Evolutionary conservation across 2,888 invertebrate genomes (phyloP).

Genomic region (Griposia aprilina): DNA sequence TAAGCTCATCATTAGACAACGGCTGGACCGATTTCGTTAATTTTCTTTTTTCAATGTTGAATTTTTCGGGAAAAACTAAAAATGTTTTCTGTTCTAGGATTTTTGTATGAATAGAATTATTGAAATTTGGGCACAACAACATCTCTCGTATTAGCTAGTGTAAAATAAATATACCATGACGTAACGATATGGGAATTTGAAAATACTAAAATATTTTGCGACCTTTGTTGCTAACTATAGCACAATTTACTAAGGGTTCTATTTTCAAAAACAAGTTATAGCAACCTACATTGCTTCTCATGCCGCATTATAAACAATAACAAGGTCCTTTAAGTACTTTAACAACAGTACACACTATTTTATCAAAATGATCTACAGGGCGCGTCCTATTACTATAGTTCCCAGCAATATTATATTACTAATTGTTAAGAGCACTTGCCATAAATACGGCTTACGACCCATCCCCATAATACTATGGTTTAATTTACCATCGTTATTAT

Average conservation of each 20-base stretch:
- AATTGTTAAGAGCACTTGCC: conserved; percentile 64
- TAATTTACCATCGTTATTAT: conserved; percentile 60
- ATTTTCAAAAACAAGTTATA: background rate
- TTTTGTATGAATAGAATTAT: background rate
- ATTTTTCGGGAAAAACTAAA: too few species aligned
- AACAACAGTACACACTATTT: conserved; percentile 25
- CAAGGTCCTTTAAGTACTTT: background rate
- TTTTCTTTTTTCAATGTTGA: background rate
- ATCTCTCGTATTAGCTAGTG: background rate
- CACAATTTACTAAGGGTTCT: background rate
- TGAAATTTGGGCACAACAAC: background rate
- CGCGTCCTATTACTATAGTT: conserved; percentile 33
- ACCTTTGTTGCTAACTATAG: too few species aligned
- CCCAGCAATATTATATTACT: conserved; percentile 60
- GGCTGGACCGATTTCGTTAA: background rate
- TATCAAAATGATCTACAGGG: conserved; percentile 43
- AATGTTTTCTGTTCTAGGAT: background rate
- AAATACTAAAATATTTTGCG: background rate
- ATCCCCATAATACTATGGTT: conserved; percentile 49
- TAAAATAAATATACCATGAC: background rate
- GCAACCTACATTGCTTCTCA: background rate
- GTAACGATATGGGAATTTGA: background rate
- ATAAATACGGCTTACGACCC: conserved; percentile 62
- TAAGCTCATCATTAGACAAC: background rate
- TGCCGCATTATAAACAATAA: background rate